Percentiles rank a stretch among this genome's conserved stretches.
These are phyloP conservation scores for Bellardia pandia DNA, from an alignment of 2,888 invertebrate species.

Conservation along the genomic window DNA sequence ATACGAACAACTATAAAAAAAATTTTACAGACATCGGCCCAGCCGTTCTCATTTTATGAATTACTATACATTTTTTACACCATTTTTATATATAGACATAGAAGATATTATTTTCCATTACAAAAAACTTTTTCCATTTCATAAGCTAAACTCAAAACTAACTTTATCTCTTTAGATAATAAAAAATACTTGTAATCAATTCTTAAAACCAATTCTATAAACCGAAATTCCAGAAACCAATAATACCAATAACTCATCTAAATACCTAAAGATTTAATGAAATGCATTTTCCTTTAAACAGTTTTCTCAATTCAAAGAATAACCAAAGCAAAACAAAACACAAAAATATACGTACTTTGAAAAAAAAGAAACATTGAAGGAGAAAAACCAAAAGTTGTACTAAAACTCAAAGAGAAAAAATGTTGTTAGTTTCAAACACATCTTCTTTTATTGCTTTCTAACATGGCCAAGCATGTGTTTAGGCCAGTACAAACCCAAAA, in stretches of 20 bases:
- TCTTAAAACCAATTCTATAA: neutral
- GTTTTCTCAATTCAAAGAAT: neutral
- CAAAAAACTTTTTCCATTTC: too few species aligned
- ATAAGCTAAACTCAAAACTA: neutral
- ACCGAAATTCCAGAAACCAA: neutral
- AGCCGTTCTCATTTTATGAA: too few species aligned
- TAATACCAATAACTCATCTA: conserved; percentile 1
- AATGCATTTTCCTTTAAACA: neutral
- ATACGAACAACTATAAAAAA: too few species aligned
- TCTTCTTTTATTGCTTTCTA: neutral
- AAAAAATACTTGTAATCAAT: neutral
- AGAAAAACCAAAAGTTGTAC: neutral
- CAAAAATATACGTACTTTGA: neutral
- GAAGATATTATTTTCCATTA: too few species aligned
- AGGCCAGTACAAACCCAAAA: conserved; percentile 5
- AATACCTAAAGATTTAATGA: neutral
- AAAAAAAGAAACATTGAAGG: neutral
- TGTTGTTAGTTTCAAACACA: neutral
- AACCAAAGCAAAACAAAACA: neutral
- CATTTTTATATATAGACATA: too few species aligned
- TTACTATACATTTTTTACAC: too few species aligned
- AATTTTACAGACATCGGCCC: too few species aligned
- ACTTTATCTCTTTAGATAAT: neutral
- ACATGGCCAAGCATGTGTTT: conserved; percentile 29
- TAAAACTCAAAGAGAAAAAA: conserved; percentile 9